Conservation (phyloP, 1,140 invertebrate species). For the Drosophila nebulosa region DNA sequence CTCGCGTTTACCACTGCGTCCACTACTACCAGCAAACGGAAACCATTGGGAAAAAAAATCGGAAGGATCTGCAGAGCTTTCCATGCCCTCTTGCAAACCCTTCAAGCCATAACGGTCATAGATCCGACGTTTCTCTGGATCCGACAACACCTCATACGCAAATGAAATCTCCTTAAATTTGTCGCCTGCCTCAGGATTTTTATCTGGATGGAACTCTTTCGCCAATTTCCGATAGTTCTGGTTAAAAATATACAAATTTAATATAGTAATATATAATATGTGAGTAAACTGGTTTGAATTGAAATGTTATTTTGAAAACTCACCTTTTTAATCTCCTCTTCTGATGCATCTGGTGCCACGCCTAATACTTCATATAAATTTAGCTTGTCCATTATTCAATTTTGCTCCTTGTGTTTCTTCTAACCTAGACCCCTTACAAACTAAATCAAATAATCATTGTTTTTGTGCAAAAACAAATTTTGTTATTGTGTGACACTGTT, state of each 20-base stretch:
- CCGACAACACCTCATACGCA: constrained; percentile 92
- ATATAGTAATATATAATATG: background rate
- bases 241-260: constrained; percentile 54
- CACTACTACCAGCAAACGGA: constrained; percentile 65
- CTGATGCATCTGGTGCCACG: constrained; percentile 87
- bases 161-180: constrained; percentile 95
- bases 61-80: constrained; percentile 84
- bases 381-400: constrained; percentile 84
- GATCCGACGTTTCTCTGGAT: constrained; percentile 85
- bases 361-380: constrained; percentile 92
- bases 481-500: constrained; percentile 40
- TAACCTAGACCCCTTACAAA: constrained; percentile 30
- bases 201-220: constrained; percentile 94
- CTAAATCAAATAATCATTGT: constrained; percentile 39
- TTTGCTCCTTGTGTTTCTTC: background rate
- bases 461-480: constrained; percentile 19
- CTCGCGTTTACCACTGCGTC: constrained; percentile 32
- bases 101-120: constrained; percentile 91
- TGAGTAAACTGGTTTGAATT: background rate
- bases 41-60: constrained; percentile 85
- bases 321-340: constrained; percentile 94
- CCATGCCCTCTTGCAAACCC: constrained; percentile 88
- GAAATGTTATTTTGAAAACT: constrained; percentile 36
- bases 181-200: constrained; percentile 90
- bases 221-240: constrained; percentile 92